A percentile compares a stretch with the other conserved stretches of the same genome.
Conservation (phyloP, 2,113 vertebrate species). For the Tachysurus vachellii region DNA sequence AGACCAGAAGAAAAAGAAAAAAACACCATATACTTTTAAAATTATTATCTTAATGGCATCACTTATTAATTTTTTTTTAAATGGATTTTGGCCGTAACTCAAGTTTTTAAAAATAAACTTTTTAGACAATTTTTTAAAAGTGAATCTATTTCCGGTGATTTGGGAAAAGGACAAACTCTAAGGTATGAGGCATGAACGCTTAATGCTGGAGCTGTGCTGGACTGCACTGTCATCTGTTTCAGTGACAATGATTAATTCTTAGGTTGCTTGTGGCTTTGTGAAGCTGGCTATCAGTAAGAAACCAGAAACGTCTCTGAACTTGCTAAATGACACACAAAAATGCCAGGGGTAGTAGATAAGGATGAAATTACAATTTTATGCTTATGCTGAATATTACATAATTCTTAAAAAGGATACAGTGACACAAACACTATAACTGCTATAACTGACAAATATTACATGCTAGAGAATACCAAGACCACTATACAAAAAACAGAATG, state of each 20-base stretch:
- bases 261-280: constrained; percentile 16
- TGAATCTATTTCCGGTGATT: background rate
- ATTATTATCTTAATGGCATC: background rate
- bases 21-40: background rate
- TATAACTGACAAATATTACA: background rate
- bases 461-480: background rate
- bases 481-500: background rate
- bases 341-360: constrained; percentile 14
- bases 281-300: constrained; percentile 17
- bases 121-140: background rate
- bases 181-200: background rate
- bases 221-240: constrained; percentile 19
- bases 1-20: background rate
- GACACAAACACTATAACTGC: background rate
- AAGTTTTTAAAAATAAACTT: background rate
- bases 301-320: background rate
- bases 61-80: background rate
- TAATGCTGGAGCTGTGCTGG: background rate
- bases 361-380: background rate
- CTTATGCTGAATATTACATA: background rate
- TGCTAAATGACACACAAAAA: constrained; percentile 9
- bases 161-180: background rate
- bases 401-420: background rate
- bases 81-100: background rate
- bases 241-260: constrained; percentile 27